Evolutionary conservation across 2,888 invertebrate genomes (phyloP).

Genomic region (Caenorhabditis doughertyi): DNA sequence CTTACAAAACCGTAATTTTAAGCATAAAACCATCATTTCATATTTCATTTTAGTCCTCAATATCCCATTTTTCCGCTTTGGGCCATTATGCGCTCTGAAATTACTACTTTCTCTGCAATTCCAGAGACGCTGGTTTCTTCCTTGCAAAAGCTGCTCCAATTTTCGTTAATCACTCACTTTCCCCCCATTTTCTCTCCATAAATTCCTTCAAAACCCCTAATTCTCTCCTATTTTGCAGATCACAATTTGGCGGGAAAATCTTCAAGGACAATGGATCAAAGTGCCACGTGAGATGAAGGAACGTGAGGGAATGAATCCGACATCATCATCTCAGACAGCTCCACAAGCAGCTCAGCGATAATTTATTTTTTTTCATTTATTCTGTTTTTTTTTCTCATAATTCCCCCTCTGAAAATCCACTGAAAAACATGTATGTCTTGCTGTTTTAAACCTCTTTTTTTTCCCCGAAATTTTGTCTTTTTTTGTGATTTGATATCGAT

Average conservation of each 20-base stretch:
- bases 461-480: neutral
- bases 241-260: constrained; percentile 91
- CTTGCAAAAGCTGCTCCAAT: neutral
- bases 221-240: constrained; percentile 82
- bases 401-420: neutral
- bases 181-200: neutral
- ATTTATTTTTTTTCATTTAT: neutral
- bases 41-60: no score
- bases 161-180: no score
- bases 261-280: constrained; percentile 94
- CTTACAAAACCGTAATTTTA: no score
- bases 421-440: neutral
- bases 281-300: constrained; percentile 88
- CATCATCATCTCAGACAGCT: no score
- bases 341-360: neutral
- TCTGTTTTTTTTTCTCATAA: neutral
- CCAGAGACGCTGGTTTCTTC: no score
- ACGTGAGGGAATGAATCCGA: constrained; percentile 34
- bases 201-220: neutral
- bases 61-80: no score
- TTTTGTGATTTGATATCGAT: no score
- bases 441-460: neutral
- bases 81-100: no score
- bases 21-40: no score
- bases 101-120: no score